Evolutionary conservation across 2,888 invertebrate species (phyloP), one percentile per base, ranked within the genome.

Genomic region (Sussaba pulchella): DNA sequence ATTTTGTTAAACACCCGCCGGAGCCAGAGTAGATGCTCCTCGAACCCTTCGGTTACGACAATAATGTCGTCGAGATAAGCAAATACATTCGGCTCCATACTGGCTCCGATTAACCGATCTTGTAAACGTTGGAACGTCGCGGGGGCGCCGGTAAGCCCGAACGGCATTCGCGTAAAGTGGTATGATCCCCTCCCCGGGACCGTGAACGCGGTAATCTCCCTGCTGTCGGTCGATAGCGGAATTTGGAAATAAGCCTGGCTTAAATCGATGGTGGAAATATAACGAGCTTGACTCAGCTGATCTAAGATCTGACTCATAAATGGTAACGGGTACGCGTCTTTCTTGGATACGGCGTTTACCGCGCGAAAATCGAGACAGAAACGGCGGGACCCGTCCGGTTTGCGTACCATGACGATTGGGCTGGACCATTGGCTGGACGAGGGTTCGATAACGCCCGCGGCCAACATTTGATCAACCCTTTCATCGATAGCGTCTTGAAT

Each of bases 161-260:
- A 74, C 4, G 64, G 73, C 73, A 74, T 64, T 5, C 64, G 24
- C 5, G 5, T 54, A n/a, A 54, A 54, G 1, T 54, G 31, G n/a
- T 31, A 54, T 2, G 14, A 26, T 1, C 54, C 54, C 0, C 54
- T 12, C 1, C 31, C 31, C n/a, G 54, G 54, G n/a, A 54, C 54
- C 1, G 31, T 6, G 8, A 54, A 54, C 1, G 54, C 54, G 9
- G 54, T 54, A 14, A 31, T 19, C 1, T 54, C 54, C 0, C 31
- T n/a, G 1, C 19, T 19, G 5, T 5, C n/a, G 4, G 3, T 6
- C 5, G 24, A 26, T 0, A 54, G 14, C 5, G 54, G 54, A 8
- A 54, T 31, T 19, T 54, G 54, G 5, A n/a, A 31, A 31, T 54
- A 54, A 5, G 31, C 54, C n/a, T 54, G 31, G 2, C 54, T 54